Conservation (phyloP, 2,797 vertebrate species). For the Rhynchonycteris naso region DNA sequence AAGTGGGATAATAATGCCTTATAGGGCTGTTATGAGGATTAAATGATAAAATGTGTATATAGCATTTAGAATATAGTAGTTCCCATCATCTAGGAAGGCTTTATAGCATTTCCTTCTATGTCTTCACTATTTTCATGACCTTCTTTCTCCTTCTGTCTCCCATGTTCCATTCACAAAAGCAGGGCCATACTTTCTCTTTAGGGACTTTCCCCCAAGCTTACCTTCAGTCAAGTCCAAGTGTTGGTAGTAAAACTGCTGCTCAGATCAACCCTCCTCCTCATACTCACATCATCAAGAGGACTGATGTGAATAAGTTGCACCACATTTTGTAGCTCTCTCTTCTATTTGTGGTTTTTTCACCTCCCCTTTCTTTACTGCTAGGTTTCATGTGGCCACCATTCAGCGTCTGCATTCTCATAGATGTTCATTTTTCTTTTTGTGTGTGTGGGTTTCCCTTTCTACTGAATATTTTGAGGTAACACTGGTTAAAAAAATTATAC, state of each 20-base stretch:
- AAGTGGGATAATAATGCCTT: not conserved
- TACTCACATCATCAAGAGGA: not conserved
- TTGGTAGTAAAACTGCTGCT: not conserved
- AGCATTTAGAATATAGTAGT: constrained; percentile 17
- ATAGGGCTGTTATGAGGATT: not conserved
- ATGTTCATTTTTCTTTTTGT: not conserved
- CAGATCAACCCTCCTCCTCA: not conserved
- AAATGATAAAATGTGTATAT: not conserved
- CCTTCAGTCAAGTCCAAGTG: not conserved
- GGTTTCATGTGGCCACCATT: not conserved
- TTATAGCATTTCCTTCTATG: not conserved
- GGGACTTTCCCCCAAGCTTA: not conserved
- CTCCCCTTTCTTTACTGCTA: not conserved
- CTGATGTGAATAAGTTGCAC: not conserved
- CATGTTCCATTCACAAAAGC: not conserved
- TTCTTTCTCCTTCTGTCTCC: not conserved
- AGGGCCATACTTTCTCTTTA: not conserved
- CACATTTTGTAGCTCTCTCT: not conserved
- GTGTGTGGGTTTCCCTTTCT: too few relatives aligned
- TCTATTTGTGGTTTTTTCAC: not conserved
- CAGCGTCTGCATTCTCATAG: not conserved
- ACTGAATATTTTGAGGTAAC: too few relatives aligned
- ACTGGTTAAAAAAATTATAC: too few relatives aligned
- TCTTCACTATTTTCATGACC: not conserved
- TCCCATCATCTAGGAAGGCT: not conserved